phyloP scores from a whole-genome alignment of 2,888 invertebrate genomes.

The Anoncus sp. region DNA sequence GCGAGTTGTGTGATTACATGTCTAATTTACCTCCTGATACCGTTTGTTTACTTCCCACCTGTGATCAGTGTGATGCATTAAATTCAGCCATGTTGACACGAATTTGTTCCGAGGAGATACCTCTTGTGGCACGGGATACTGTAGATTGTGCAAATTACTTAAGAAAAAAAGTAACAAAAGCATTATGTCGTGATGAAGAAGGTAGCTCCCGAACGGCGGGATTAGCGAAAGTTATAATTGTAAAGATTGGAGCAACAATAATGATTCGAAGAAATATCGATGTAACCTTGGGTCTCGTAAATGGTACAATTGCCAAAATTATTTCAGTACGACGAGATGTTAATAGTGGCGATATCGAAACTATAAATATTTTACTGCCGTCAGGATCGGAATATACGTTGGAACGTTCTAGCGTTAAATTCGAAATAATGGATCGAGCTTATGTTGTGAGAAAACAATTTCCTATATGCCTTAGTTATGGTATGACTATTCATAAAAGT shows the following conservation, averaged over 20 bases:
- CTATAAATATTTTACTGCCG: conserved; percentile 62
- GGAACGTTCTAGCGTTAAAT: not conserved
- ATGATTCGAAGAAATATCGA: conserved; percentile 72
- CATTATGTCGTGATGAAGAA: conserved; percentile 53
- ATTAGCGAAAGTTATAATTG: conserved; percentile 60
- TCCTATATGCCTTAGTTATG: not conserved
- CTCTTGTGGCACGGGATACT: conserved; percentile 63
- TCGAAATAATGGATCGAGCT: not conserved
- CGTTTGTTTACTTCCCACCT: conserved; percentile 74
- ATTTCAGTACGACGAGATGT: conserved; percentile 48
- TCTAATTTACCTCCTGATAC: conserved; percentile 67
- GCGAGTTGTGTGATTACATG: conserved; percentile 62
- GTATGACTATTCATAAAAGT: conserved; percentile 24
- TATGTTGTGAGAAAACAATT: not conserved
- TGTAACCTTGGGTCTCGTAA: conserved; percentile 69
- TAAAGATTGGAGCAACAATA: conserved; percentile 66
- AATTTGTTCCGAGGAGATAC: conserved; percentile 66
- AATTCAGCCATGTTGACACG: conserved; percentile 67
- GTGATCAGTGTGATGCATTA: conserved; percentile 69
- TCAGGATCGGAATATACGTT: not conserved
- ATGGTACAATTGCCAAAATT: conserved; percentile 69
- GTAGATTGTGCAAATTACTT: conserved; percentile 53
- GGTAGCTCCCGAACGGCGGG: conserved; percentile 60
- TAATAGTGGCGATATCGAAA: conserved; percentile 54
- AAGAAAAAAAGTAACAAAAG: not conserved